phyloP scores from a whole-genome alignment of 2,113 vertebrate genomes.

The Sphyrna mokarran region DNA sequence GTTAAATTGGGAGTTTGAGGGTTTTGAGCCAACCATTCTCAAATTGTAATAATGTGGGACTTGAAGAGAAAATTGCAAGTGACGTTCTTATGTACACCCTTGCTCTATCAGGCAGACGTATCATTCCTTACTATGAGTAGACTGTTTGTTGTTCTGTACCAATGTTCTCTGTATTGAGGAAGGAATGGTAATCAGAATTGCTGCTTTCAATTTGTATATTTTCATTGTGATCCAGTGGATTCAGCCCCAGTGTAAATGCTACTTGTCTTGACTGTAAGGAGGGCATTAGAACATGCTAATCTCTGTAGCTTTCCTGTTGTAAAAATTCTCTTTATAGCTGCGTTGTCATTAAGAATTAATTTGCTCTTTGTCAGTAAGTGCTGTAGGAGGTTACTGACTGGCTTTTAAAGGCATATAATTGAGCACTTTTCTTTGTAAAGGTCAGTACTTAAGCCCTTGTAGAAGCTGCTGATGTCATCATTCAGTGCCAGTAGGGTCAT shows the following conservation, averaged over 20 bases:
- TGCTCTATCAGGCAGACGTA: not conserved
- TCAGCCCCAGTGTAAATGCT: not conserved
- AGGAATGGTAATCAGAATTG: not conserved
- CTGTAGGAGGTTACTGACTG: not conserved
- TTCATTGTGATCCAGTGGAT: not conserved
- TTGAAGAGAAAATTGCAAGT: no score
- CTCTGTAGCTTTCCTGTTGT: not conserved
- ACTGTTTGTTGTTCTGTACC: not conserved
- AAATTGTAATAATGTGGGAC: no score
- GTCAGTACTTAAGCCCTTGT: not conserved
- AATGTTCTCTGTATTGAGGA: not conserved
- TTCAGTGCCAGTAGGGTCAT: not conserved
- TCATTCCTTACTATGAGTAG: not conserved
- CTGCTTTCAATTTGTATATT: not conserved
- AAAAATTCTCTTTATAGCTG: not conserved
- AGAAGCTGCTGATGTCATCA: not conserved
- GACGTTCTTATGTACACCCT: not conserved
- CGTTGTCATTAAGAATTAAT: constrained; percentile 14
- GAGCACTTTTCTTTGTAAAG: not conserved
- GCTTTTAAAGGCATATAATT: constrained; percentile 14
- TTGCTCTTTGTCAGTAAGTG: not conserved
- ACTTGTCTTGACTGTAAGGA: not conserved
- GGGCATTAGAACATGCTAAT: not conserved
- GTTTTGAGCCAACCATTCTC: no score
- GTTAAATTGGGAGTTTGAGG: no score